Evolutionary conservation across 2,797 vertebrate genomes (phyloP).

Genomic region (Pachyuromys duprasi): DNA sequence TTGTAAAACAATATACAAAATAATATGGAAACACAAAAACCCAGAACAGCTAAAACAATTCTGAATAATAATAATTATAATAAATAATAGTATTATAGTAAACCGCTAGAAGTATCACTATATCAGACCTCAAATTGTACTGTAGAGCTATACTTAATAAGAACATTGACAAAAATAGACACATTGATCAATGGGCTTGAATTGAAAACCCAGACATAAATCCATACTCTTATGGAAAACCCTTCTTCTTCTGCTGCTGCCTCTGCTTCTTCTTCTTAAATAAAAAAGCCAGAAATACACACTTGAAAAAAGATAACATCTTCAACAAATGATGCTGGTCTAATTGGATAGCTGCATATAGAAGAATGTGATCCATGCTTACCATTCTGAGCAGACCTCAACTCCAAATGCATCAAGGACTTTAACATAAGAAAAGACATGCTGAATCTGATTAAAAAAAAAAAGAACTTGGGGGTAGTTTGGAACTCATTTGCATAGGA

Average conservation of each 20-base stretch:
- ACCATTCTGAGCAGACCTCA: not conserved
- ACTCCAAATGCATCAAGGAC: not conserved
- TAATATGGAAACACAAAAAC: not conserved
- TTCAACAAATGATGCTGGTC: not conserved
- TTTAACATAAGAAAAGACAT: not conserved
- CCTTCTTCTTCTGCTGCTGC: too few species aligned
- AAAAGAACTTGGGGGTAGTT: not conserved
- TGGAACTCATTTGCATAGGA: not conserved
- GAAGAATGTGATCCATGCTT: not conserved
- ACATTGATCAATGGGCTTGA: not conserved
- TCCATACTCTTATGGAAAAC: not conserved
- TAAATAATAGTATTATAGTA: not conserved
- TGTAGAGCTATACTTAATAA: not conserved
- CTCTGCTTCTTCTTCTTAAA: not conserved
- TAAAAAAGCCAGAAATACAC: not conserved
- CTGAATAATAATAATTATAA: not conserved
- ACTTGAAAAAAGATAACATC: too few species aligned
- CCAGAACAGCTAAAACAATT: not conserved
- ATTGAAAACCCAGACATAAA: not conserved
- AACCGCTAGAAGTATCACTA: not conserved
- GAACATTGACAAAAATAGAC: not conserved
- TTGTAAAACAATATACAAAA: not conserved
- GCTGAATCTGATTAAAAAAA: not conserved
- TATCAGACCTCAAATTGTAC: not conserved
- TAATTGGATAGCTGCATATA: not conserved